phyloP scores from a whole-genome alignment of 2,888 invertebrate species.

The Drosophila demipolita region DNA sequence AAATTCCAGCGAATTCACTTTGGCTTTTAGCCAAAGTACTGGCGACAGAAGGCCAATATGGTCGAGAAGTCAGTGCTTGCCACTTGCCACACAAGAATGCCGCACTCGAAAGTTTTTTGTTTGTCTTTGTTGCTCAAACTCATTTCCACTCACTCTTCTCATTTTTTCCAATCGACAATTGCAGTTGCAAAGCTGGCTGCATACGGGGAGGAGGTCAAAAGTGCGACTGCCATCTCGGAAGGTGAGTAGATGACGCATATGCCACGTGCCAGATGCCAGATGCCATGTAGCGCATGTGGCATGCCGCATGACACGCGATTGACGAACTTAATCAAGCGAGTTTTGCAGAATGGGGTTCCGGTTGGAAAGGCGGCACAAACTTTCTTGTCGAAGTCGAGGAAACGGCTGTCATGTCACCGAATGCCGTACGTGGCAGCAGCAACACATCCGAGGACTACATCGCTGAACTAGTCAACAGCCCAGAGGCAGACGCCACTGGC shows the following conservation, averaged over 20 bases:
- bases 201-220: constrained; percentile 73
- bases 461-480: constrained; percentile 60
- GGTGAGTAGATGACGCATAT: constrained; percentile 64
- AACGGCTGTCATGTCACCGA: constrained; percentile 72
- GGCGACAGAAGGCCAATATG: neutral
- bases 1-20: constrained; percentile 4
- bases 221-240: constrained; percentile 82
- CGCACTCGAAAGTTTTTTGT: constrained; percentile 35
- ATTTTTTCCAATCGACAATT: constrained; percentile 35
- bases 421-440: constrained; percentile 42
- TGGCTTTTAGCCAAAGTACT: constrained; percentile 38
- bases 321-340: constrained; percentile 24
- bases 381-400: constrained; percentile 85
- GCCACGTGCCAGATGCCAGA: constrained; percentile 22
- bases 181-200: constrained; percentile 82
- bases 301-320: constrained; percentile 24
- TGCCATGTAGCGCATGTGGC: constrained; percentile 23
- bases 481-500: constrained; percentile 63
- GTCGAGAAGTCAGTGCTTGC: constrained; percentile 37
- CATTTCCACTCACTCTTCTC: neutral
- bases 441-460: constrained; percentile 73
- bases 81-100: constrained; percentile 32
- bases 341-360: constrained; percentile 84
- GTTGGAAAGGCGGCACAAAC: constrained; percentile 84
- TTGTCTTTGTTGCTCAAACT: constrained; percentile 18